These are phyloP conservation scores for Anisognathus igniventris DNA, from an alignment of 2,797 vertebrate species.

Conservation along the genomic window DNA sequence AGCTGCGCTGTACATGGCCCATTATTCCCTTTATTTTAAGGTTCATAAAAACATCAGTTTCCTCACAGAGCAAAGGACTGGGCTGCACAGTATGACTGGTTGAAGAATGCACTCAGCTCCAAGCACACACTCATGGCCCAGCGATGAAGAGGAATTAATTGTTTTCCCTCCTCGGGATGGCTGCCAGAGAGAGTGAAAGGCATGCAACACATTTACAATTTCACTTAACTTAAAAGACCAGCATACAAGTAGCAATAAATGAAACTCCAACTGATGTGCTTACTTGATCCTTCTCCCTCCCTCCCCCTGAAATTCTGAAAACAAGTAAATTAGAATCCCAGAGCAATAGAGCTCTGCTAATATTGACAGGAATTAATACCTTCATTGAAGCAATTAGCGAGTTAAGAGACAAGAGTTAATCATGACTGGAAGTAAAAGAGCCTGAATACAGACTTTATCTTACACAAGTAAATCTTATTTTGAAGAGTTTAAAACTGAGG, in stretches of 20 bases:
- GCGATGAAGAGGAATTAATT: slow-evolving; percentile 5
- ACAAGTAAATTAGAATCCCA: not conserved
- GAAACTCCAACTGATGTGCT: not conserved
- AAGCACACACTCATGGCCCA: not conserved
- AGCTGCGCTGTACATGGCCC: rapidly evolving
- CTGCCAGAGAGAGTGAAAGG: not conserved
- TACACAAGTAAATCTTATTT: not conserved
- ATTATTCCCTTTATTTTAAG: slow-evolving; percentile 22
- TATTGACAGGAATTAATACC: not conserved
- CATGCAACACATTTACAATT: not conserved
- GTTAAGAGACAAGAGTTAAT: not conserved
- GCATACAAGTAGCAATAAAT: not conserved
- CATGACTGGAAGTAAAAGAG: not conserved
- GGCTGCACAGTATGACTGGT: not conserved
- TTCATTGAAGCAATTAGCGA: not conserved
- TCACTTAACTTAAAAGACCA: not conserved
- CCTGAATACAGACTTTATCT: not conserved
- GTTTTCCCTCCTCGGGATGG: slow-evolving; percentile 11
- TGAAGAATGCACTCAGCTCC: not conserved
- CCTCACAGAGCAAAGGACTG: not conserved
- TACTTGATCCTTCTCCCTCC: not conserved
- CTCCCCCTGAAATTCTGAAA: not conserved
- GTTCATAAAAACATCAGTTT: not conserved
- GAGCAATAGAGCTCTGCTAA: not conserved
- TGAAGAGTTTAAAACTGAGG: not conserved